Evolutionary conservation across 2,888 invertebrate genomes (phyloP).

Genomic region (Masnerella sp.): DNA sequence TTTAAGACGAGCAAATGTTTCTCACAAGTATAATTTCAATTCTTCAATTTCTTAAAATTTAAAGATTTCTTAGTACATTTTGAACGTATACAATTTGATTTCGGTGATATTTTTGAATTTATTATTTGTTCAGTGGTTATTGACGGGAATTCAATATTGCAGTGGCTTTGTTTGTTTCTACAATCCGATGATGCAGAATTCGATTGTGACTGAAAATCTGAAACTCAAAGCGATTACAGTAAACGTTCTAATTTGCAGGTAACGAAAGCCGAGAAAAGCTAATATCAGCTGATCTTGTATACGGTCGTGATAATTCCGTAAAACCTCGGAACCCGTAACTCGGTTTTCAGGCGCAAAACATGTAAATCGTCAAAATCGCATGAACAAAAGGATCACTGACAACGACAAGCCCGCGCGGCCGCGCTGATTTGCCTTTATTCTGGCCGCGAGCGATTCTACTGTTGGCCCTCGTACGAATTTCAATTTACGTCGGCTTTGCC

Average conservation of each 20-base stretch:
- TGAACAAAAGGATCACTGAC: slow-evolving; percentile 35
- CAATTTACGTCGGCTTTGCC: slow-evolving; percentile 36
- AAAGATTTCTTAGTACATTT: too few relatives aligned
- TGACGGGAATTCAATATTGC: too few relatives aligned
- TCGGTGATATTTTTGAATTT: too few relatives aligned
- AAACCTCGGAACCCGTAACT: slow-evolving; percentile 27
- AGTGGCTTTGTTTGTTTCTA: too few relatives aligned
- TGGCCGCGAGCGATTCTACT: slow-evolving; percentile 44
- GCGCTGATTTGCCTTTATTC: slow-evolving; percentile 33
- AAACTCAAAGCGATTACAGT: not conserved
- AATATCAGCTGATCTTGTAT: slow-evolving; percentile 5
- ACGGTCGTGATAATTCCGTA: slow-evolving; percentile 21
- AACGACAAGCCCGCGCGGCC: slow-evolving; percentile 15
- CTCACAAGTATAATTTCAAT: too few relatives aligned
- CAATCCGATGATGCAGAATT: not conserved
- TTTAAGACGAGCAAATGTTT: too few relatives aligned
- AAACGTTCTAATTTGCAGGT: slow-evolving; percentile 4
- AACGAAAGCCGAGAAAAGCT: not conserved
- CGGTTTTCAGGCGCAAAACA: slow-evolving; percentile 30
- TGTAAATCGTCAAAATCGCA: slow-evolving; percentile 36
- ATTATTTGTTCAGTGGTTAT: too few relatives aligned
- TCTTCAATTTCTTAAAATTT: too few relatives aligned
- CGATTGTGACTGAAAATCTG: not conserved
- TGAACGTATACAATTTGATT: too few relatives aligned
- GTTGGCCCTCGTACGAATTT: slow-evolving; percentile 51